Base-by-base conservation (phyloP, 2,113 vertebrate species). In the Muntiacus muntjak region DNA sequence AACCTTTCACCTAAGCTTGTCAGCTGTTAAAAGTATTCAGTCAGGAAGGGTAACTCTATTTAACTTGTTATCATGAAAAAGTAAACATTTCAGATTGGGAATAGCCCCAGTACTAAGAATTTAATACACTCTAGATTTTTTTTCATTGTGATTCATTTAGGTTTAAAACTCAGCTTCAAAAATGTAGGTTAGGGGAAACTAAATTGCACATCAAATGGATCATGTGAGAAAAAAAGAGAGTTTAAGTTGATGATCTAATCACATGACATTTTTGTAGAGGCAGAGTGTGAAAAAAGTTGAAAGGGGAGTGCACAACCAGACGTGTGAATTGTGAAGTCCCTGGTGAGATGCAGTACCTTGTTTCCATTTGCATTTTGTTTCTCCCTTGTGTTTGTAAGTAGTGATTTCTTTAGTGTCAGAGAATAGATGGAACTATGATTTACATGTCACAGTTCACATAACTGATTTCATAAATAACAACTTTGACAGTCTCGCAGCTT, bases 1-100 rank as follows among this genome's bases (percentile, higher is more conserved):
- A 94, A 94, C 88, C 94, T 97, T 84, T 98, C 62, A 97, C 94
- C 92, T 93, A 58, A 54, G 60, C 96, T 96, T 97, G 87, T 97
- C 97, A 98, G 60, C 52, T 95, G 5, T 89, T 95, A 90, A 97
- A 96, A 97, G 94, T 96, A 91, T 93, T 95, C 94, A 93, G 33
- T 94, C 76, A 45, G 74, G 23, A 93, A 90, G 14, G 12, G 40
- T 94, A 97, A 90, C 87, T 94, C 54, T n/a, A 91, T 96, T 98
- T 97, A 95, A 74, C 76, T 85, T 95, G 84, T 89, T 78, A 85
- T 94, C 52, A 89, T 67, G 28, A 92, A 91, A 96, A 98, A 91
- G 76, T 93, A 94, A 97, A 97, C 43, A 64, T 83, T 94, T 96
- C 81, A 96, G 52, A 89, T 40, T 92, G 64, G 54, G 43, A 83